These are phyloP conservation scores for Stegophylla sp. DNA, from an alignment of 2,888 invertebrate species.

Conservation along the genomic window DNA sequence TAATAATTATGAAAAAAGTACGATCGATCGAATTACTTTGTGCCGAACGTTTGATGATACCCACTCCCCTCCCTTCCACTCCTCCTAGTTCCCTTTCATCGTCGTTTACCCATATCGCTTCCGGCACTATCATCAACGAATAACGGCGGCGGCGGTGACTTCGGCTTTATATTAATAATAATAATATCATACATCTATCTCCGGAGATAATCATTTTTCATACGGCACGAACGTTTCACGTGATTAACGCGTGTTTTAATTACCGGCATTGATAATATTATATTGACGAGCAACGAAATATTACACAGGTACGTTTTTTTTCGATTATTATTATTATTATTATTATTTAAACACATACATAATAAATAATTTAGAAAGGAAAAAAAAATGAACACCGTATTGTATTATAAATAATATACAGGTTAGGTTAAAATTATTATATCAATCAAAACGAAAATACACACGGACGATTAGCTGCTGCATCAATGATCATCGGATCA, in stretches of 20 bases:
- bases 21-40: no score
- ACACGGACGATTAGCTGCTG: conserved; percentile 6
- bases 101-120: not conserved
- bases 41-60: no score
- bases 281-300: not conserved
- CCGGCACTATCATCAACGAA: not conserved
- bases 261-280: not conserved
- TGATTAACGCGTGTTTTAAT: conserved; percentile 1
- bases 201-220: conserved; percentile 9
- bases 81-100: no score
- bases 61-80: no score
- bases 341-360: no score
- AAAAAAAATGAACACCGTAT: not conserved
- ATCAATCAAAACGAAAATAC: conserved; percentile 32
- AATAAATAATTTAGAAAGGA: not conserved
- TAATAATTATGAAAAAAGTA: no score
- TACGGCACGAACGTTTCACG: conserved; percentile 23
- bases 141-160: not conserved
- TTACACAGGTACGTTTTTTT: not conserved
- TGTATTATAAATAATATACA: not conserved
- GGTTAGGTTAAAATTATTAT: no score
- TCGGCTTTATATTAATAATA: not conserved
- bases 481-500: conserved; percentile 25
- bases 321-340: not conserved
- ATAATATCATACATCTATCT: not conserved